These are phyloP conservation scores for Sebastes schlegelii DNA, from an alignment of 2,113 vertebrate species.

Conservation along the genomic window DNA sequence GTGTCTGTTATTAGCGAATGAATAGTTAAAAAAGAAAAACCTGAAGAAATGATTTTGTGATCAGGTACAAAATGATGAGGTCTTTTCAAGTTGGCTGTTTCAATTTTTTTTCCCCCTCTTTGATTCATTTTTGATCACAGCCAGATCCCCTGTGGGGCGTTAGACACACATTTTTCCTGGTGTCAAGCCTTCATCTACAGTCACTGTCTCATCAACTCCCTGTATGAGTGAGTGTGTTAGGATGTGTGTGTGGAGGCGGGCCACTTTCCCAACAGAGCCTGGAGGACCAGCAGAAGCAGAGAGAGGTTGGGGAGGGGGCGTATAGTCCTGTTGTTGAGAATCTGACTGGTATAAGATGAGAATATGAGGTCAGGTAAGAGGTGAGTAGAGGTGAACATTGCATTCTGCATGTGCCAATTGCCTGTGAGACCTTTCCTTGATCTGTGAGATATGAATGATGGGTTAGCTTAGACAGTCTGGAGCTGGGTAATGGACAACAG, in stretches of 20 bases:
- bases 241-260: not conserved
- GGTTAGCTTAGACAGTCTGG: not conserved
- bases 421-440: not conserved
- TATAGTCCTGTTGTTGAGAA: not conserved
- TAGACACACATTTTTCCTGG: conserved; percentile 63
- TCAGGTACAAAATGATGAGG: conserved; percentile 66
- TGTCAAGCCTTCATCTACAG: conserved; percentile 69
- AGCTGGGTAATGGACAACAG: not conserved
- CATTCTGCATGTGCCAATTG: conserved; percentile 8
- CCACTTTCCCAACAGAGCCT: conserved; percentile 1
- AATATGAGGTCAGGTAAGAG: conserved; percentile 25
- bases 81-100: conserved; percentile 76
- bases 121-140: conserved; percentile 83
- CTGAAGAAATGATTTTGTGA: conserved; percentile 36
- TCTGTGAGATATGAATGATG: conserved; percentile 21
- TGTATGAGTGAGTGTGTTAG: conserved; percentile 1
- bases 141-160: conserved; percentile 47
- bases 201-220: conserved; percentile 47
- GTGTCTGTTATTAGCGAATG: conserved; percentile 3
- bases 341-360: conserved; percentile 17
- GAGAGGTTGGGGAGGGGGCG: not conserved
- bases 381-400: not conserved
- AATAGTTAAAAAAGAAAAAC: conserved; percentile 27
- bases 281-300: conserved; percentile 1
- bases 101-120: conserved; percentile 71